phyloP scores from a whole-genome alignment of 2,113 vertebrate genomes.

The Cebidichthys violaceus region DNA sequence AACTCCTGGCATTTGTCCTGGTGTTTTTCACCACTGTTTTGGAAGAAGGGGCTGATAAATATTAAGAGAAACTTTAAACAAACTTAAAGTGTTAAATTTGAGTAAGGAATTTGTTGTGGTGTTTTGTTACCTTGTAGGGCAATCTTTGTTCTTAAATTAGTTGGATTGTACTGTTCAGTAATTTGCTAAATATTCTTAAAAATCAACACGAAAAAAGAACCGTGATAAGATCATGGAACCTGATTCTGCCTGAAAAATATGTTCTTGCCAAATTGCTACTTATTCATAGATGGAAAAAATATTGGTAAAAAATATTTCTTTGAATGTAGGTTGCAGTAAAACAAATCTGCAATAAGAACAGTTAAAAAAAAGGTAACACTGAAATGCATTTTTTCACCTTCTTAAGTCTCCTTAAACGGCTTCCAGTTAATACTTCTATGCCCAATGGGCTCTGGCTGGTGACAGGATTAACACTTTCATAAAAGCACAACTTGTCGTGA shows the following conservation, averaged over 20 bases:
- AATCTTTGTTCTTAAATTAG: neutral
- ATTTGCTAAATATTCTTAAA: neutral
- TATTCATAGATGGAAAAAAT: too few species aligned
- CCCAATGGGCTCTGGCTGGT: neutral
- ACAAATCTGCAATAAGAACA: neutral
- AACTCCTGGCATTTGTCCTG: neutral
- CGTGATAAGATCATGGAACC: neutral
- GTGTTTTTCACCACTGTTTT: neutral
- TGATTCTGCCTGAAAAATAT: too few species aligned
- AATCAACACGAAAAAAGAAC: neutral
- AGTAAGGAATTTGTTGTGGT: neutral
- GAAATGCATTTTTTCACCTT: neutral
- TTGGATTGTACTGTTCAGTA: neutral
- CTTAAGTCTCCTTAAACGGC: neutral
- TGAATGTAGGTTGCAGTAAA: too few species aligned
- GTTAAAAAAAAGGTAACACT: neutral
- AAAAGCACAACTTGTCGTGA: neutral
- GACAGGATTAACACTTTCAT: neutral
- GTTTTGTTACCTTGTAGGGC: neutral
- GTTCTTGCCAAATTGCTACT: neutral
- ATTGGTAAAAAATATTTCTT: too few species aligned
- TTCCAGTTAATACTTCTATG: neutral
- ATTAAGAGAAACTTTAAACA: neutral
- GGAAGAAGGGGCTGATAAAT: neutral
- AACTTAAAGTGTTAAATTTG: neutral